These are phyloP conservation scores for Alligator mississippiensis DNA, from an alignment of 2,113 vertebrate species.

Conservation along the genomic window DNA sequence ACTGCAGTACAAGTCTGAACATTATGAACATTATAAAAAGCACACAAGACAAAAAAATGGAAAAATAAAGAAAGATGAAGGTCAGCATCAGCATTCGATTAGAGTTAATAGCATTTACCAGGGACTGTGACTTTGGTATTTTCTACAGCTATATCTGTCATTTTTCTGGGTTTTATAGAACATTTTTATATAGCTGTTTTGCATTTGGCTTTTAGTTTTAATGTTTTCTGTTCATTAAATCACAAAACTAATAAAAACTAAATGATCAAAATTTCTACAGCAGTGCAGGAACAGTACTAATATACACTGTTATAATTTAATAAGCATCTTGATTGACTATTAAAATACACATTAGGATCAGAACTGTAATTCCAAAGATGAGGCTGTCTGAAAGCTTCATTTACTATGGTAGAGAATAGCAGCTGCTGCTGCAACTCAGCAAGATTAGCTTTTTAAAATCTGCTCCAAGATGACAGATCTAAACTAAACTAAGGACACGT, in stretches of 20 bases:
- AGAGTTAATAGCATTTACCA: constrained; percentile 42
- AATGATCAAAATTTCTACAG: constrained; percentile 16
- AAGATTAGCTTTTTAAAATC: constrained; percentile 55
- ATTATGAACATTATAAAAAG: background rate
- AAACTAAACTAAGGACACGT: background rate
- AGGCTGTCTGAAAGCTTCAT: constrained; percentile 65
- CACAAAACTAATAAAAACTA: constrained; percentile 60
- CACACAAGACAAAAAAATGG: too few relatives aligned
- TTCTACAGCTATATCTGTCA: constrained; percentile 46
- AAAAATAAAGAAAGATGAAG: constrained; percentile 8
- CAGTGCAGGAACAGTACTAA: constrained; percentile 13
- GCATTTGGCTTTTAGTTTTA: constrained; percentile 66
- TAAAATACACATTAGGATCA: constrained; percentile 66
- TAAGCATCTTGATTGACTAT: constrained; percentile 67
- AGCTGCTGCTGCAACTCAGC: constrained; percentile 65
- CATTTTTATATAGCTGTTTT: constrained; percentile 52
- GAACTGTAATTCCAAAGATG: constrained; percentile 67
- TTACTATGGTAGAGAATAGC: constrained; percentile 58
- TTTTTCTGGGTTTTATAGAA: constrained; percentile 36
- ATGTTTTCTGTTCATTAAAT: constrained; percentile 68
- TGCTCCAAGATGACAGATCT: constrained; percentile 65
- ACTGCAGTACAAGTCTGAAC: background rate
- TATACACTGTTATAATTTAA: constrained; percentile 61
- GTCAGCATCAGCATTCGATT: constrained; percentile 2
- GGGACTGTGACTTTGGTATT: background rate